Base-by-base conservation (phyloP, 2,113 vertebrate species). In the Fulica atra region DNA sequence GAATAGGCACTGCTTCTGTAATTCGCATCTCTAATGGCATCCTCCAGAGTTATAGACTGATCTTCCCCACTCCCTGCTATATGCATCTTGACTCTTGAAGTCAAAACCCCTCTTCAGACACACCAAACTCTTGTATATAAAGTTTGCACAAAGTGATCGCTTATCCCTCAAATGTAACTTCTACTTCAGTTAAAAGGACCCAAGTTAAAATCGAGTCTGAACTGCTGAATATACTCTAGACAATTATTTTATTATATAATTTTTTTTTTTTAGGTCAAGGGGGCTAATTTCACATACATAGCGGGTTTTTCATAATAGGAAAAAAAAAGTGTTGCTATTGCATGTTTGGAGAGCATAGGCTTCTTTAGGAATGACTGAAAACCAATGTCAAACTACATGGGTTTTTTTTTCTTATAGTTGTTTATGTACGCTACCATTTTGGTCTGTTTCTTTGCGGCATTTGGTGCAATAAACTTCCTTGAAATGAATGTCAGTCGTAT, bases 401-500 rank as follows among this genome's bases (percentile, higher is more conserved):
- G 4, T 24, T 95, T 96, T 84, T 50, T 73, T 97, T 97, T 88
- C 91, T 96, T 93, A 87, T 83, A 94, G 92, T 60, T 97, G 94
- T 97, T 97, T 92, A 90, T 97, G 92, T 94, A 88, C 1, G 7
- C 74, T 97, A 88, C 97, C 59, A 95, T 96, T 97, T 98, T 96
- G 94, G 96, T 97, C 90, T 90, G 92, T 97, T 97, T 96, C 95
- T 97, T 96, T 97, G 96, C 96, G 79, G 95, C 97, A 97, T 98
- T 98, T 98, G 97, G 98, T 98, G 98, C 98, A 98, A 98, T 98
- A 98, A 98, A 98, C 83, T 95, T 97, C 96, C 96, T 42, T 97
- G 89, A 97, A 97, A 96, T 97, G 64, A 96, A 83, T 1, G 3
- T 76, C 64, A 88, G 21, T 81, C 79, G 90, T 93, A 61, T 71